Conservation (phyloP, 2,888 invertebrate genomes). For the Aromia moschata region DNA sequence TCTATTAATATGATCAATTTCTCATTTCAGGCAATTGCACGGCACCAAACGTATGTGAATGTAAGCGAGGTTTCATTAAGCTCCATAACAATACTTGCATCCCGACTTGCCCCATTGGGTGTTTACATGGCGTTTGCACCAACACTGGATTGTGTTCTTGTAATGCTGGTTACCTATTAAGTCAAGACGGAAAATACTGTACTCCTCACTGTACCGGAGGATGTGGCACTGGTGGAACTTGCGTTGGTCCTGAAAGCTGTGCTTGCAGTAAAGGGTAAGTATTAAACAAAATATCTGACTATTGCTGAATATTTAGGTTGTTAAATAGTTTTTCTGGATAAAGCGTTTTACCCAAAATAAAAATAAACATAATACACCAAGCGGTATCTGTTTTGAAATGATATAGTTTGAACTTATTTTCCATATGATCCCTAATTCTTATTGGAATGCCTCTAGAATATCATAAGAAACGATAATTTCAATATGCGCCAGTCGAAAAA, state of each 20-base stretch:
- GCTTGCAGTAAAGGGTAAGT: slow-evolving; percentile 67
- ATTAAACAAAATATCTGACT: too few species aligned
- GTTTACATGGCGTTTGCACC: slow-evolving; percentile 73
- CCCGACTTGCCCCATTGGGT: slow-evolving; percentile 75
- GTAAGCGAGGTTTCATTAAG: slow-evolving; percentile 70
- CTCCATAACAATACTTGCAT: slow-evolving; percentile 67
- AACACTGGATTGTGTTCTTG: slow-evolving; percentile 72
- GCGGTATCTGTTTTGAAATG: too few species aligned
- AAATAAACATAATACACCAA: too few species aligned
- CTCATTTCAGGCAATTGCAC: slow-evolving; percentile 64
- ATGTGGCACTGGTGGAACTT: slow-evolving; percentile 67
- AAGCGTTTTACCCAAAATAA: too few species aligned
- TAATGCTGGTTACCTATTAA: slow-evolving; percentile 67
- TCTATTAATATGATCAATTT: background rate
- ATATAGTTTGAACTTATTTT: too few species aligned
- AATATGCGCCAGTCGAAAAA: too few species aligned
- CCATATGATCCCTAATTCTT: too few species aligned
- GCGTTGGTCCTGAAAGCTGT: slow-evolving; percentile 68
- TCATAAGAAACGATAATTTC: too few species aligned
- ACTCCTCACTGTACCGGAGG: slow-evolving; percentile 67
- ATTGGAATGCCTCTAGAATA: too few species aligned
- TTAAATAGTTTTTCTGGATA: too few species aligned
- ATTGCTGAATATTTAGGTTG: too few species aligned
- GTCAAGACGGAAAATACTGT: slow-evolving; percentile 69
- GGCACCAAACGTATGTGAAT: slow-evolving; percentile 72